A percentile compares a stretch with the other conserved stretches of the same genome.
phyloP scores from a whole-genome alignment of 2,888 invertebrate species.

The Troides aeacus region DNA sequence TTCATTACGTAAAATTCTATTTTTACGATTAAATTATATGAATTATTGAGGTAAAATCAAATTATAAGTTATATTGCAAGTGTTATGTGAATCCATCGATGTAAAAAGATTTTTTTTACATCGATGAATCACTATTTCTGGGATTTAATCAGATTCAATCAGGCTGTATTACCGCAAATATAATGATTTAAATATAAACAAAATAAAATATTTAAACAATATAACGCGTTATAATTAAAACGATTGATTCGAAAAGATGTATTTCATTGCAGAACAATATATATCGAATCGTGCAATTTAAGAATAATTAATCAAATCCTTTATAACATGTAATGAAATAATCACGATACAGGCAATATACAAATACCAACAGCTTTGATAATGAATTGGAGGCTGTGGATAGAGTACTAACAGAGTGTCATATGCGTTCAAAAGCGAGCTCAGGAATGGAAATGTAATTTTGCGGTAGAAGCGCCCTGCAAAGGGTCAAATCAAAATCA shows the following conservation, averaged over 20 bases:
- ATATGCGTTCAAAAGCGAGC: constrained; percentile 29
- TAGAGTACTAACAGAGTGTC: constrained; percentile 26
- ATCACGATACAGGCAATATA: not conserved
- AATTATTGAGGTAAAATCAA: not conserved
- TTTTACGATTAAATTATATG: not conserved
- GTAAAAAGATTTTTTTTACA: too few species aligned
- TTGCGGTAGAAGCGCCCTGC: constrained; percentile 73
- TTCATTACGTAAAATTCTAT: not conserved
- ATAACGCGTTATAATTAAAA: too few species aligned
- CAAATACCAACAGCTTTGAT: constrained; percentile 10
- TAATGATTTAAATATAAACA: too few species aligned
- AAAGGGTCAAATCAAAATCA: constrained; percentile 80
- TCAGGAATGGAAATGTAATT: constrained; percentile 77
- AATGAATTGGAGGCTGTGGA: constrained; percentile 15
- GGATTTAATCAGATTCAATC: too few species aligned
- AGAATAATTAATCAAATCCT: not conserved
- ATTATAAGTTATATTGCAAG: too few species aligned
- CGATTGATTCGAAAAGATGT: not conserved
- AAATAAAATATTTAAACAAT: too few species aligned
- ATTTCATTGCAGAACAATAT: not conserved
- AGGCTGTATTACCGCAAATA: too few species aligned
- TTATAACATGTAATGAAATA: not conserved
- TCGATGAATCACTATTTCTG: too few species aligned
- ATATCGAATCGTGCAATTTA: not conserved
- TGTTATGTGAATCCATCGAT: too few species aligned